A percentile compares a stretch with the other conserved stretches of the same genome.
phyloP scores from a whole-genome alignment of 2,888 invertebrate genomes.

The Galerucella calmariensis region DNA sequence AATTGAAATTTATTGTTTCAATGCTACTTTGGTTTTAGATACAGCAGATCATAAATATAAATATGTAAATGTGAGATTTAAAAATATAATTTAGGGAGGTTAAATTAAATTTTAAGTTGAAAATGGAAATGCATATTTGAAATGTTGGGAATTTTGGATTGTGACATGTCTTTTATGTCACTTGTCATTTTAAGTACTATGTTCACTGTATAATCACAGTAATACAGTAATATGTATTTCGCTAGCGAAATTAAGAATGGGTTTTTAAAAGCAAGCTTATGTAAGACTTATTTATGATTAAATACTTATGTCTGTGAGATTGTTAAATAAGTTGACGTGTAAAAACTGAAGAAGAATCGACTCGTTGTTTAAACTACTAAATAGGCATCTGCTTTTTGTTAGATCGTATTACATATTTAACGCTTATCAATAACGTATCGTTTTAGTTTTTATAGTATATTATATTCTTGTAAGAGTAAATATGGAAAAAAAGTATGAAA shows the following conservation, averaged over 20 bases:
- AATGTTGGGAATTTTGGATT: no score
- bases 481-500: constrained; percentile 19
- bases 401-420: constrained; percentile 32
- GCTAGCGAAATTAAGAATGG: constrained; percentile 3
- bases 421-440: constrained; percentile 38
- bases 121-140: no score
- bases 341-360: constrained; percentile 18
- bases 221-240: not conserved
- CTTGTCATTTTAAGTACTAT: not conserved
- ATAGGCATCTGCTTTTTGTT: constrained; percentile 43
- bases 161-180: no score
- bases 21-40: not conserved
- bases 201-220: no score
- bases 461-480: constrained; percentile 47
- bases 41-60: not conserved
- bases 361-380: constrained; percentile 29
- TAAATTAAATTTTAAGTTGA: no score
- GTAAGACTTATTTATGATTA: constrained; percentile 9
- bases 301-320: constrained; percentile 27
- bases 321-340: constrained; percentile 38
- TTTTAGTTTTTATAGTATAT: constrained; percentile 39
- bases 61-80: not conserved
- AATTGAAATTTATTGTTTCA: not conserved
- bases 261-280: not conserved
- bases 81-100: not conserved